These are phyloP conservation scores for Crematogaster levior DNA, from an alignment of 2,888 invertebrate genomes.

Conservation along the genomic window DNA sequence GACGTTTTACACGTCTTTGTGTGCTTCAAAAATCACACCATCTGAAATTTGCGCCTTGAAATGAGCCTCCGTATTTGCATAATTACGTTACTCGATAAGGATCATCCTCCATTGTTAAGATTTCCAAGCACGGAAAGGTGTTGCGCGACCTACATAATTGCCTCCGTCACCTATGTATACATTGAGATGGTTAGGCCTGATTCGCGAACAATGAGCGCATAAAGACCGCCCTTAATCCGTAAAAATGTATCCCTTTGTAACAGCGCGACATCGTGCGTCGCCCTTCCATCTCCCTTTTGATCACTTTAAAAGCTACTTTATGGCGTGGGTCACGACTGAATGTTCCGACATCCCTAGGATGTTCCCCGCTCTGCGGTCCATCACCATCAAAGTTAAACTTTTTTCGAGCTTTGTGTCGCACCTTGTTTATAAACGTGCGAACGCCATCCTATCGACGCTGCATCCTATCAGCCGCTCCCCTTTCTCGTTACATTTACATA, in stretches of 20 bases:
- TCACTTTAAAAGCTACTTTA: conserved; percentile 81
- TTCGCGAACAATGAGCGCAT: conserved; percentile 67
- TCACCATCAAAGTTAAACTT: conserved; percentile 64
- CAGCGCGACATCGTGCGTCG: conserved; percentile 18
- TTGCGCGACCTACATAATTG: conserved; percentile 18
- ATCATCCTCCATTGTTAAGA: conserved; percentile 59
- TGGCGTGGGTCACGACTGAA: conserved; percentile 45
- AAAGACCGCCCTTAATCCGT: conserved; percentile 77
- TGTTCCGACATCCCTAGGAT: conserved; percentile 59
- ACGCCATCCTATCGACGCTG: conserved; percentile 52
- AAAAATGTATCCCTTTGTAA: conserved; percentile 77
- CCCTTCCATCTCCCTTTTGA: conserved; percentile 65
- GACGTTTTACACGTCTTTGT: conserved; percentile 20
- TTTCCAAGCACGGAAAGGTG: not conserved
- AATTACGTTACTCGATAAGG: conserved; percentile 63
- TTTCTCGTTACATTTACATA: conserved; percentile 72
- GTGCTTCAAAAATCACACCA: not conserved
- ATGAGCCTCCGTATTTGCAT: conserved; percentile 1
- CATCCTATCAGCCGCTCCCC: conserved; percentile 62
- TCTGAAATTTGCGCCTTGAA: not conserved
- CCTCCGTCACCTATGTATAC: conserved; percentile 22
- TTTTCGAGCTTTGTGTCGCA: conserved; percentile 37
- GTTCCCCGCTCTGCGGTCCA: conserved; percentile 55
- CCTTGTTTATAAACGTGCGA: conserved; percentile 74
- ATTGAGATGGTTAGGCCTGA: conserved; percentile 65